Conservation (phyloP, 2,888 invertebrate species). For the Zeuzera pyrina region DNA sequence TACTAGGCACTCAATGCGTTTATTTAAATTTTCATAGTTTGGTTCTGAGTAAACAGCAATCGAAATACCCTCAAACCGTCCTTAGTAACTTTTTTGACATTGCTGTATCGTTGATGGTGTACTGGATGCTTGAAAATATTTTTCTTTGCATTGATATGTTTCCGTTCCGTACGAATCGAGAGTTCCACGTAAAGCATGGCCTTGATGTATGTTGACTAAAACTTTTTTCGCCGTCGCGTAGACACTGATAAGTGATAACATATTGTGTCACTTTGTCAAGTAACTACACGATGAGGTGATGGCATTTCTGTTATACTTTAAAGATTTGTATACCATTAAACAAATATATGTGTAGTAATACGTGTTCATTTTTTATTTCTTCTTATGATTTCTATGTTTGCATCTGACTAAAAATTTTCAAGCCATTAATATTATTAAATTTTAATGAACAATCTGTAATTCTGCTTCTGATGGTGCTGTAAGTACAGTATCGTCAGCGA, state of each 20-base stretch:
- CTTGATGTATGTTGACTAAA: conserved; percentile 53
- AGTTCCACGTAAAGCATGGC: conserved; percentile 54
- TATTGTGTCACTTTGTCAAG: conserved; percentile 47
- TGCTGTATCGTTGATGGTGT: conserved; percentile 15
- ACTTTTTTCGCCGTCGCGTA: conserved; percentile 38
- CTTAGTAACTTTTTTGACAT: conserved; percentile 51
- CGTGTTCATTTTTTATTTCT: not conserved
- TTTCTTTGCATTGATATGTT: too few relatives aligned
- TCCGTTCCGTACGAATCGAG: conserved; percentile 28
- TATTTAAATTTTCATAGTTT: not conserved
- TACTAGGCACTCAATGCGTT: not conserved
- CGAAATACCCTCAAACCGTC: conserved; percentile 37
- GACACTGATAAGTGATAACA: conserved; percentile 46
- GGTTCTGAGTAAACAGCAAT: conserved; percentile 10
- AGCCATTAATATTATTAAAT: too few relatives aligned
- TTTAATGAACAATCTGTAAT: too few relatives aligned
- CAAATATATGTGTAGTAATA: too few relatives aligned
- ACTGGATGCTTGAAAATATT: too few relatives aligned
- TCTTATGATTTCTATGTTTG: not conserved
- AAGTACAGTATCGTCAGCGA: too few relatives aligned
- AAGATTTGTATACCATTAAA: too few relatives aligned
- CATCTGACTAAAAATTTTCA: too few relatives aligned
- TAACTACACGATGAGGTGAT: not conserved
- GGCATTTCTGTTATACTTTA: not conserved
- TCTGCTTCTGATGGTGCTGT: too few relatives aligned